Base-by-base conservation (phyloP, 2,888 invertebrate species). In the Acrobasis repandana region DNA sequence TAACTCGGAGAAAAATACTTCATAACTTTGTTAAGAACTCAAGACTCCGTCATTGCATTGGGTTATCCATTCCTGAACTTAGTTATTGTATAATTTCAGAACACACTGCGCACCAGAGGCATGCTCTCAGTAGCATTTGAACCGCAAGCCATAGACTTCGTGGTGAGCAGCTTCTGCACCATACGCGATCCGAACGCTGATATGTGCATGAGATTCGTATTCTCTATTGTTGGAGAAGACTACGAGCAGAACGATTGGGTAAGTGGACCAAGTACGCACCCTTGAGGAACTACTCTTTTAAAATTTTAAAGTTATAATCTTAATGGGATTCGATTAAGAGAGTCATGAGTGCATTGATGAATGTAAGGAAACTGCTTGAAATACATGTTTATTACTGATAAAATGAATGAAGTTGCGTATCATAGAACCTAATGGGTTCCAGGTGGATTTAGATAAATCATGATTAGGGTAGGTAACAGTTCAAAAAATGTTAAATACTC, bases 211-310 rank as follows among this genome's bases (percentile, higher is more conserved):
- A 73, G 77, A 18, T 0, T 88, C 0, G 28, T 84, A 0, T 86
- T 77, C 68, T 65, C 77, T 1, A 2, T 90, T 2, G 81, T 90
- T 2, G 93, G 93, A 0, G 89, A 91, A 57, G 91, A 93, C 63
- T 82, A 82, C 28, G 90, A 88, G 16, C 90, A 91, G 65, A 79
- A 79, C 28, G 88, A 90, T 59, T 76, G 79, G 82, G 92, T 93
- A 72, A 68, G 73, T 43, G 43, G n/a, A 43, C 43, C 14, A n/a
- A 43, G 14, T 43, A 43, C 43, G 11, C 43, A 3, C 43, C 43
- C 43, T 43, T 43, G 43, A 5, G 43, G 43, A 1, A 43, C 43
- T 14, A 11, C n/a, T 1, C n/a, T 43, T 3, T n/a, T 43, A 11
- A 38, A 38, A 2, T 38, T 38, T 38, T 11, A 6, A 38, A 11